Base-by-base conservation (phyloP, 2,113 vertebrate species). In the Agapornis roseicollis region DNA sequence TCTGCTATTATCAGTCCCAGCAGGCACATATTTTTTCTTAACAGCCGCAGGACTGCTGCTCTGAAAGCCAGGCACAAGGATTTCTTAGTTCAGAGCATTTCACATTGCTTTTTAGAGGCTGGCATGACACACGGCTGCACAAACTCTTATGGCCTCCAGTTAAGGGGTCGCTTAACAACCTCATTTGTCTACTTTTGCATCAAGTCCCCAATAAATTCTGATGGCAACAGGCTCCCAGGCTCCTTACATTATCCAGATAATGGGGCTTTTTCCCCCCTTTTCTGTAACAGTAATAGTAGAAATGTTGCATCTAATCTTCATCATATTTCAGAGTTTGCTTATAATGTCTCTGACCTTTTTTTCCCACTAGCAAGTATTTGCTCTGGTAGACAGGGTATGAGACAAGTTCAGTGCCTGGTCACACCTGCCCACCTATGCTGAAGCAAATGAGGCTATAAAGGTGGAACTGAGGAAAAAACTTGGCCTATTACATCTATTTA, bases 111-210 rank as follows among this genome's bases (percentile, higher is more conserved):
- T 97, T 94, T 92, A 97, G 94, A 97, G 94, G 94, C 92, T 95
- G 76, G 92, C 85, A 88, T 95, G 95, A 96, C 95, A 97, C 97
- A 95, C 64, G 56, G 94, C 95, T 96, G 85, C 94, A 97, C 96
- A 97, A 97, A 97, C 90, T 97, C 95, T 95, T 96, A 94, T 90
- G 94, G 96, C 94, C 95, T 96, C 93, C 95, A 96, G 95, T 97
- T 97, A 97, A 97, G 81, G 94, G 89, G 94, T 97, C 80, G 18
- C 93, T 97, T 97, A 97, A 97, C 95, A 96, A 94, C 88, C 92
- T 97, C 92, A 96, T 97, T 97, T 97, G 97, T 97, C 97, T 97
- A 96, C 96, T 95, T 97, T 96, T 97, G 95, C 97, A 97, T 97
- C 96, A 96, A 97, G 92, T 96, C 89, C 82, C 70, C 92, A 96